phyloP scores from a whole-genome alignment of 37 sponge, comb jelly and placozoan species.

The Corticium candelabrum region DNA sequence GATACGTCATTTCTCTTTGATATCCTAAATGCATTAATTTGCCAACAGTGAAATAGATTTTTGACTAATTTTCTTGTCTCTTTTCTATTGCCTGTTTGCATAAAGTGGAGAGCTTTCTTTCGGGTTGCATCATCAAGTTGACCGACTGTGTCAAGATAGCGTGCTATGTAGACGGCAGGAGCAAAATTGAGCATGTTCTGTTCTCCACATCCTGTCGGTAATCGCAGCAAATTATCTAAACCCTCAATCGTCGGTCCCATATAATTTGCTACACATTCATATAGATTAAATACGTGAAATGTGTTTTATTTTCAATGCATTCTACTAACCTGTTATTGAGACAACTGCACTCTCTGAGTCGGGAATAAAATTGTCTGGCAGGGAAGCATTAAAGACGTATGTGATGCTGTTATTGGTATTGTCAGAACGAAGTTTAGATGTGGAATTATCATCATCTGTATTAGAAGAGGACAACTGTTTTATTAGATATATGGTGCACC shows the following conservation, averaged over 20 bases:
- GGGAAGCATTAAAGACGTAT: not conserved
- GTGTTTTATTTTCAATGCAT: too few relatives aligned
- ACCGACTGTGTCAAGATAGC: not conserved
- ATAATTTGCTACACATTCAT: not conserved
- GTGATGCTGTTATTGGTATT: too few relatives aligned
- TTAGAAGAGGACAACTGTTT: too few relatives aligned
- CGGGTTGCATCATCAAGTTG: not conserved
- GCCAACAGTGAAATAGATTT: not conserved
- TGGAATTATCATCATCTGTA: too few relatives aligned
- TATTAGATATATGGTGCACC: too few relatives aligned
- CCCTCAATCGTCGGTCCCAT: not conserved
- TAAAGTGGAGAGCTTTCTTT: not conserved
- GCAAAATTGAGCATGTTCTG: conserved; percentile 2
- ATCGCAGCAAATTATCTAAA: not conserved
- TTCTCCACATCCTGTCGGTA: not conserved
- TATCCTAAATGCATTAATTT: conserved; percentile 9
- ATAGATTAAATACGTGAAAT: too few relatives aligned
- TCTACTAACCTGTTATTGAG: not conserved
- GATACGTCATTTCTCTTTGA: conserved; percentile 15
- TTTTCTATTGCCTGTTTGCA: not conserved
- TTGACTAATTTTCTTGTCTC: not conserved
- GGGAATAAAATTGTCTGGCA: not conserved
- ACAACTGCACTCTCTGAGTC: not conserved
- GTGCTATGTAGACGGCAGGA: not conserved
- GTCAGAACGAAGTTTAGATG: too few relatives aligned